A percentile compares a stretch with the other conserved stretches of the same genome.
These are phyloP conservation scores for Pangasius krempfi DNA, from an alignment of 2,797 vertebrate species.

Conservation along the genomic window DNA sequence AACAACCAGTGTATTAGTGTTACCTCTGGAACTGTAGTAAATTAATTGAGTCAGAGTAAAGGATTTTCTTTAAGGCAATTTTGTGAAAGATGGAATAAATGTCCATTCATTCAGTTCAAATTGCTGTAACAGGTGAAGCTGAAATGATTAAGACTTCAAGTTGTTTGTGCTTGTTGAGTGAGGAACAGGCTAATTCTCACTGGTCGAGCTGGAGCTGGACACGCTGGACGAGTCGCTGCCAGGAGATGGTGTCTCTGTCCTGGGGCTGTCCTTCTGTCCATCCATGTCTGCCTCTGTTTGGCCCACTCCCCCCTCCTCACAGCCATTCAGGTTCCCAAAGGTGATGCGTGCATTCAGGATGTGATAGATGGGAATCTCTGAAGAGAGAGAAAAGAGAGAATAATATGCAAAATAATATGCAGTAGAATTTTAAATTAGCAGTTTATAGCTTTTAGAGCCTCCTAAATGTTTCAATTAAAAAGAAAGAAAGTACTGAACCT, in stretches of 20 bases:
- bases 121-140: not conserved
- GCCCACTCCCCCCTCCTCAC: conserved; percentile 82
- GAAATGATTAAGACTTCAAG: not conserved
- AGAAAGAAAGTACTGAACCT: not conserved
- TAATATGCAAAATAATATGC: not conserved
- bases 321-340: conserved; percentile 95
- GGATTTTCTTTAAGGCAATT: not conserved
- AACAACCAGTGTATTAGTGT: not conserved
- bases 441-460: not conserved
- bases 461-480: not conserved
- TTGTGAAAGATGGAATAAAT: not conserved
- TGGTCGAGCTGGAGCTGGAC: conserved; percentile 94
- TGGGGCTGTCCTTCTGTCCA: conserved; percentile 74
- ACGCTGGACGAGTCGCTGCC: conserved; percentile 94
- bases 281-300: conserved; percentile 57
- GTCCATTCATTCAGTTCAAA: not conserved
- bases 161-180: not conserved
- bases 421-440: not conserved
- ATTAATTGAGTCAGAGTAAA: not conserved
- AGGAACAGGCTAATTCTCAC: conserved; percentile 67
- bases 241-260: conserved; percentile 88
- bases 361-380: conserved; percentile 98
- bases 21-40: not conserved
- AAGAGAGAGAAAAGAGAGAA: not conserved
- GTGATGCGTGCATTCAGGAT: conserved; percentile 97